Evolutionary conservation across 2,888 invertebrate species (phyloP).

Genomic region (Deilephila elpenor): DNA sequence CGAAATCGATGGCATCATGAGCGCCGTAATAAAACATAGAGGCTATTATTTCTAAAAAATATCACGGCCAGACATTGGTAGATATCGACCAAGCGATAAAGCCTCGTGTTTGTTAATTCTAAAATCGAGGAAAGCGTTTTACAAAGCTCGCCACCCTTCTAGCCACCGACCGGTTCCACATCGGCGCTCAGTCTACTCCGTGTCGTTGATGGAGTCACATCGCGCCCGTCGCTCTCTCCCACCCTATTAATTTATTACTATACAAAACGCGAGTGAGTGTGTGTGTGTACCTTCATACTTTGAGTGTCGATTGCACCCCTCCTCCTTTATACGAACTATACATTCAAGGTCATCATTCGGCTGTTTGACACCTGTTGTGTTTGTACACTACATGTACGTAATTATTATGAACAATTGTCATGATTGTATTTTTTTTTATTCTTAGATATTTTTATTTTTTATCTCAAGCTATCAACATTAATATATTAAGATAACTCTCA

Average conservation of each 20-base stretch:
- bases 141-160: conserved; percentile 65
- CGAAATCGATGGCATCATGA: too few species aligned
- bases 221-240: conserved; percentile 46
- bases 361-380: conserved; percentile 77
- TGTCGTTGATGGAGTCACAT: conserved; percentile 58
- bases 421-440: conserved; percentile 12
- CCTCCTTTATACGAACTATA: conserved; percentile 52
- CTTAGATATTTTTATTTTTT: not conserved
- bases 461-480: not conserved
- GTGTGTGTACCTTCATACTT: conserved; percentile 65
- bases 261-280: conserved; percentile 72
- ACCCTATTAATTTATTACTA: conserved; percentile 54
- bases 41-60: not conserved
- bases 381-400: conserved; percentile 70
- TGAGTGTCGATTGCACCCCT: conserved; percentile 59
- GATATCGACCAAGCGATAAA: conserved; percentile 18
- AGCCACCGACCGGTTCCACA: conserved; percentile 58
- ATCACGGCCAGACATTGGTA: not conserved
- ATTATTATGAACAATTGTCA: conserved; percentile 45
- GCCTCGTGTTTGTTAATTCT: conserved; percentile 16
- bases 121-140: conserved; percentile 49
- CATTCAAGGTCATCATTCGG: conserved; percentile 70
- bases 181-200: conserved; percentile 69
- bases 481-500: too few species aligned
- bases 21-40: not conserved